phyloP scores from a whole-genome alignment of 2,888 invertebrate species.

The Heterodera filipjevi region DNA sequence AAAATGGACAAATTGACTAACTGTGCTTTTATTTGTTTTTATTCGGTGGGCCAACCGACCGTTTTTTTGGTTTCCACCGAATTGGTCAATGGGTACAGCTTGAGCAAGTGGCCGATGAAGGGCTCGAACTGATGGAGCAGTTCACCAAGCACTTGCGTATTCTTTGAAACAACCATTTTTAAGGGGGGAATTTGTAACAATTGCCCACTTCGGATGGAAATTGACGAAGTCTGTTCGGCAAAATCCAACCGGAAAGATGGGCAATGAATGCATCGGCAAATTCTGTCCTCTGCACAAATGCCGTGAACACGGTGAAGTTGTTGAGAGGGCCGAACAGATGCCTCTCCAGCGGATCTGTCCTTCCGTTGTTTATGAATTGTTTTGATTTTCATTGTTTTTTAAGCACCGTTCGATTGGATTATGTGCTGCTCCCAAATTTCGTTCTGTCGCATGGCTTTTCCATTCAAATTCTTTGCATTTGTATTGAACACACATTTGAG shows the following conservation, averaged over 20 bases:
- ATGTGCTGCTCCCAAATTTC: conserved; percentile 16
- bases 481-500: conserved; percentile 47
- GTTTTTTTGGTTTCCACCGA: conserved; percentile 32
- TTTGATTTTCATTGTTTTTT: no score
- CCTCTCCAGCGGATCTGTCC: conserved; percentile 45
- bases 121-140: conserved; percentile 44
- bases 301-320: conserved; percentile 44
- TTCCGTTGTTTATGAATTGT: no score
- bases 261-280: conserved; percentile 36
- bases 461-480: conserved; percentile 44
- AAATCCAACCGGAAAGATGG: conserved; percentile 38
- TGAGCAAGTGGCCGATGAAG: conserved; percentile 45
- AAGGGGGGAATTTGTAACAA: conserved; percentile 21
- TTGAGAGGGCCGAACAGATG: conserved; percentile 41
- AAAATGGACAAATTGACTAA: background rate
- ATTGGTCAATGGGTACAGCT: conserved; percentile 43
- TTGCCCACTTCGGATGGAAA: background rate
- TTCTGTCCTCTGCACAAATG: conserved; percentile 41
- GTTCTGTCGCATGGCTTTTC: conserved; percentile 4
- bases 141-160: conserved; percentile 33
- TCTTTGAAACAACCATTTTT: conserved; percentile 23
- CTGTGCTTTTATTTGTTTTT: no score
- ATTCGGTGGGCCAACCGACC: no score
- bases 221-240: conserved; percentile 18
- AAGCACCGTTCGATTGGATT: conserved; percentile 15